Percentiles rank a stretch among this genome's conserved stretches.
Conservation (phyloP, 2,797 vertebrate species). For the Heliangelus exortis region DNA sequence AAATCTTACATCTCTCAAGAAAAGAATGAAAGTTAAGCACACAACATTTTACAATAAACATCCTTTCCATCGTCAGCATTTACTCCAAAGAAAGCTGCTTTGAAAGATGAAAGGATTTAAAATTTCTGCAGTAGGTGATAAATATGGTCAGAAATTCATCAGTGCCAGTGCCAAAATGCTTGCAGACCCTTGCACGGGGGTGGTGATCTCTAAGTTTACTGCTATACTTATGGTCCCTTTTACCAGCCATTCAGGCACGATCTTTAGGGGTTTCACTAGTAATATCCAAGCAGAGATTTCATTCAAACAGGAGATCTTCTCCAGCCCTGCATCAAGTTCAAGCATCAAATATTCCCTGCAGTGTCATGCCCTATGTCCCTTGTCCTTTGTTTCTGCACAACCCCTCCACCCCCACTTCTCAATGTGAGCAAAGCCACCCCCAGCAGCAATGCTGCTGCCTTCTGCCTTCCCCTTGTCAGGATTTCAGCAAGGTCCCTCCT, state of each 20-base stretch:
- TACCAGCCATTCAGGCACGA: not conserved
- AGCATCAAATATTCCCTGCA: not conserved
- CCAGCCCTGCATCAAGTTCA: not conserved
- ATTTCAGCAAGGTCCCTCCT: not conserved
- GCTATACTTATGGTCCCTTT: not conserved
- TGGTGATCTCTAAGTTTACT: not conserved
- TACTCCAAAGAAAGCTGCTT: not conserved
- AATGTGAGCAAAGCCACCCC: not conserved
- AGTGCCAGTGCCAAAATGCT: not conserved
- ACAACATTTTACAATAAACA: not conserved
- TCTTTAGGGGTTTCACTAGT: not conserved
- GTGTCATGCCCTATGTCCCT: not conserved
- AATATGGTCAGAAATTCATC: not conserved
- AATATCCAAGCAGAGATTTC: not conserved
- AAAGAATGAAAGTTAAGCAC: not conserved
- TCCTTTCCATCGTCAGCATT: not conserved
- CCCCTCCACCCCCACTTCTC: not conserved
- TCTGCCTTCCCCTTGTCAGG: not conserved
- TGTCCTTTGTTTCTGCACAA: not conserved
- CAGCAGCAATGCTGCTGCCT: not conserved
- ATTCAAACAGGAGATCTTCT: not conserved
- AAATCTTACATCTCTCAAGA: not conserved
- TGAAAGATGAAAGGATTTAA: not conserved
- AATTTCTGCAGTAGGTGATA: not conserved
- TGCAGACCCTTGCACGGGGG: not conserved